phyloP scores from a whole-genome alignment of 2,113 vertebrate genomes.

The Pungitius pungitius region DNA sequence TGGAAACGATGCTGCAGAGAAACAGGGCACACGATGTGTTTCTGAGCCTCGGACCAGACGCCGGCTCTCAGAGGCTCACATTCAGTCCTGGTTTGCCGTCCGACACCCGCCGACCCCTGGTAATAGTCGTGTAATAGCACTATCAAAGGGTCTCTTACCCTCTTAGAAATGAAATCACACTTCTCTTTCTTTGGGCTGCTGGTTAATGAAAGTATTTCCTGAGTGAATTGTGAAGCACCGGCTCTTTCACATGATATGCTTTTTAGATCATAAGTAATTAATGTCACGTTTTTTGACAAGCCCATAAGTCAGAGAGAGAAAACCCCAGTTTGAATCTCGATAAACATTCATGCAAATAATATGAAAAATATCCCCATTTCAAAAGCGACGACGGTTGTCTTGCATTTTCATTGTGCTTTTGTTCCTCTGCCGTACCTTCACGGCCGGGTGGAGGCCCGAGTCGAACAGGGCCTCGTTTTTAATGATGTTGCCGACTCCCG shows the following conservation, averaged over 20 bases:
- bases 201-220: constrained; percentile 11
- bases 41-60: constrained; percentile 12
- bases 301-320: constrained; percentile 3
- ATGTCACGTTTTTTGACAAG: constrained; percentile 1
- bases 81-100: no score
- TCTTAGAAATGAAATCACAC: not conserved
- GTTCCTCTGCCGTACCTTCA: constrained; percentile 81
- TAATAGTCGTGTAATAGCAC: constrained; percentile 40
- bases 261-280: constrained; percentile 16
- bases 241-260: constrained; percentile 2
- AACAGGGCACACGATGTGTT: constrained; percentile 3
- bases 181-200: constrained; percentile 22
- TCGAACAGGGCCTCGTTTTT: constrained; percentile 96
- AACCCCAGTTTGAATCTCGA: not conserved
- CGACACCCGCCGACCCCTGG: no score
- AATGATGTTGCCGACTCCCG: constrained; percentile 97
- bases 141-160: constrained; percentile 24
- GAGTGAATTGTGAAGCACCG: not conserved
- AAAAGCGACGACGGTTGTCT: constrained; percentile 34
- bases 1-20: no score
- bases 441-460: constrained; percentile 88
- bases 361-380: constrained; percentile 21
- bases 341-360: constrained; percentile 7
- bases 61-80: no score
- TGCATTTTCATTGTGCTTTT: constrained; percentile 35